Evolutionary conservation across 2,888 invertebrate species (phyloP), one percentile per base, ranked within the genome.

Genomic region (Emmelina monodactyla): DNA sequence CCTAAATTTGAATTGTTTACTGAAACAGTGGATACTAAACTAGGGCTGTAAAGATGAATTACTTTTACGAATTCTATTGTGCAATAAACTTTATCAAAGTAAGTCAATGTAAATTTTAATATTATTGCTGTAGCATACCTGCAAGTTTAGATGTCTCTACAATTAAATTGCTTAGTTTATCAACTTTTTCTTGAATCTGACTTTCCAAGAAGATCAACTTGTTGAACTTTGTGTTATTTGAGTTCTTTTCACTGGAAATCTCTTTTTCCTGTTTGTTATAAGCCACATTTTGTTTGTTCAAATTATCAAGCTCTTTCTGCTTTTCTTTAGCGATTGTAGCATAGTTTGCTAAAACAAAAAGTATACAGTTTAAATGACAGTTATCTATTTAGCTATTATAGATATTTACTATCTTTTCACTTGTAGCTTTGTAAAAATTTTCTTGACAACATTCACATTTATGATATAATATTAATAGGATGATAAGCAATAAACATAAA

Each of bases 131-230:
- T n/a, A n/a, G n/a, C n/a, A n/a, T 49, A 72, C 75, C 73, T 37
- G 70, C 72, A 34, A 70, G 45, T 44, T 70, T 60, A 2, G 70
- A 73, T 34, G 73, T 65, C 29, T 68, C 65, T 1, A 67, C 52
- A 43, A 81, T 59, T 55, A 67, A 60, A 31, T 57, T 53, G 45
- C 72, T 71, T 40, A 68, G 68, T 33, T 63, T 71, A 28, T 70
- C 58, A 33, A 81, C 67, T 46, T 67, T 73, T 40, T 80, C 71
- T 43, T 82, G 76, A 43, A 81, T 75, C 46, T 79, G 81, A 34
- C 68, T 71, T 42, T 79, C 78, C 30, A 80, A 49, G 25, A 79
- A 38, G 19, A 67, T 58, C 9, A 75, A 47, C 45, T 76, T 72
- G 42, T 70, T 76, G 39, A 63, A 68, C 43, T 76, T 75, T n/a